Conservation (phyloP, 2,797 vertebrate species). For the Hemitrygon akajei region DNA sequence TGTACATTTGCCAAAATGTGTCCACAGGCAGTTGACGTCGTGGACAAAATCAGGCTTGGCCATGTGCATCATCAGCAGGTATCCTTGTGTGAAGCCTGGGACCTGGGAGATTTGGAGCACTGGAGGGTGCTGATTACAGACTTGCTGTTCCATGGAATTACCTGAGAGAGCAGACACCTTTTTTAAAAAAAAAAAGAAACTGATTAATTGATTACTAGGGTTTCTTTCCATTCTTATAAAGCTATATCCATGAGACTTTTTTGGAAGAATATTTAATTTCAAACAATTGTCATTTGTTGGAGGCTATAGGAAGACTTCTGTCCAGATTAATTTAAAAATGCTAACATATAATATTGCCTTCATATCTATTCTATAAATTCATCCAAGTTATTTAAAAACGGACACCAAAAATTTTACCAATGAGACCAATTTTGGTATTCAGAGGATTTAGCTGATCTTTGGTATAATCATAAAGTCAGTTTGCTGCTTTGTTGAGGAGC, state of each 20-base stretch:
- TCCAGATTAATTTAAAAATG: too few species aligned
- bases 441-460: not conserved
- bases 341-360: not conserved
- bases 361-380: not conserved
- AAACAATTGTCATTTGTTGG: not conserved
- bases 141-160: not conserved
- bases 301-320: not conserved
- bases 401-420: not conserved
- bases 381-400: not conserved
- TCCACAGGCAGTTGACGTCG: not conserved
- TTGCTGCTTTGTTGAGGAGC: too few species aligned
- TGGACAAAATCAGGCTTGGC: not conserved
- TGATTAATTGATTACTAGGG: too few species aligned
- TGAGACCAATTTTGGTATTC: not conserved
- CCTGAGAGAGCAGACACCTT: too few species aligned
- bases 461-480: not conserved
- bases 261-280: not conserved
- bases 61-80: not conserved
- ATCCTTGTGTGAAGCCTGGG: not conserved
- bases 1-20: not conserved
- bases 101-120: not conserved
- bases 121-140: not conserved
- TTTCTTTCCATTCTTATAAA: too few species aligned
- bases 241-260: not conserved
- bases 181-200: too few species aligned